Conservation (phyloP, 2,113 vertebrate species). For the Pholis gunnellus region DNA sequence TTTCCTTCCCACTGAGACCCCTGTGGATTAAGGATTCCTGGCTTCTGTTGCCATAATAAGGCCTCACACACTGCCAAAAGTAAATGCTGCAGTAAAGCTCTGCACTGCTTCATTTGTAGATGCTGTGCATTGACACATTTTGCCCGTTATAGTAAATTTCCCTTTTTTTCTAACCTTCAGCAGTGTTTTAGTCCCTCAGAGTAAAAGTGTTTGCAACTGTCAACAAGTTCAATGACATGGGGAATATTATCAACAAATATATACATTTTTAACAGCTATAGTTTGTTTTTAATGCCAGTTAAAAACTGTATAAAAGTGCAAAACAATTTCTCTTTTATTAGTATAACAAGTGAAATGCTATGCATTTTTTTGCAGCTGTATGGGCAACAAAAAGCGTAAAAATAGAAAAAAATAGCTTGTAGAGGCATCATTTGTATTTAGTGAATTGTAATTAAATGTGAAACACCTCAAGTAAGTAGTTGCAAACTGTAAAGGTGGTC, state of each 20-base stretch:
- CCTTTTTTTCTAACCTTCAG: not conserved
- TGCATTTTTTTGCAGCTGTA: not conserved
- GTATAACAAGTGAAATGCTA: not conserved
- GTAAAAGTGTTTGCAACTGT: not conserved
- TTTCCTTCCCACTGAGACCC: slow-evolving; percentile 76
- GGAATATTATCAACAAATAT: not conserved
- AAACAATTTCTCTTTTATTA: not conserved
- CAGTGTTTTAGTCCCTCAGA: not conserved
- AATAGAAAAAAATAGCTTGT: not conserved
- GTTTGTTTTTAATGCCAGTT: not conserved
- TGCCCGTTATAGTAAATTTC: not conserved
- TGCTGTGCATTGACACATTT: slow-evolving; percentile 24
- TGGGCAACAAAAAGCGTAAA: not conserved
- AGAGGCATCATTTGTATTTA: not conserved
- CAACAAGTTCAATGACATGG: not conserved
- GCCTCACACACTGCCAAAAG: slow-evolving; percentile 70
- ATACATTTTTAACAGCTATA: not conserved
- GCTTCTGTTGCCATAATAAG: slow-evolving; percentile 77
- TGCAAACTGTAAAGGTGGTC: not conserved
- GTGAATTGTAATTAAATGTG: not conserved
- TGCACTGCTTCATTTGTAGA: slow-evolving; percentile 39
- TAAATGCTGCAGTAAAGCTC: slow-evolving; percentile 62
- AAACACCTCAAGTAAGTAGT: not conserved
- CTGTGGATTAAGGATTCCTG: slow-evolving; percentile 77
- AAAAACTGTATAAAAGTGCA: not conserved